Evolutionary conservation across 2,888 invertebrate species (phyloP), one percentile per base, ranked within the genome.

Genomic region (Tortrix viridana): DNA sequence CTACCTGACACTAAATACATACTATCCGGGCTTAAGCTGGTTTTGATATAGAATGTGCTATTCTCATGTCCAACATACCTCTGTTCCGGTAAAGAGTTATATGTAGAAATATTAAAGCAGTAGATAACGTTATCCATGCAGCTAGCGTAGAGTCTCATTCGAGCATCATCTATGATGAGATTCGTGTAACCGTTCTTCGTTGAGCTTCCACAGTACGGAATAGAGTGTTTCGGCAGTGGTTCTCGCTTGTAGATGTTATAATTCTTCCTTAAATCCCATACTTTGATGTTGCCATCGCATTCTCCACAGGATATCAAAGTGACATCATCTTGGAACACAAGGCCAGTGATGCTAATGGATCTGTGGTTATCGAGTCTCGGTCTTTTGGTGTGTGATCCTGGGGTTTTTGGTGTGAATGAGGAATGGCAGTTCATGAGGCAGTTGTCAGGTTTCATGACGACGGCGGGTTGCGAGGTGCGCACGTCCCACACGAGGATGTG

Each of bases 41-140:
- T 94, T 84, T 97, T 97, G 38, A 98, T 95, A 84, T 97, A 98
- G 88, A 97, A 98, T 0, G 97, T 95, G 59, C 94, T 93, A 82
- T 95, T 96, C 72, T 95, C 93, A 81, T 97, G 95, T 0, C 98
- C 98, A 14, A 88, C 84, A 77, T 95, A 95, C 52, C 92, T 85
- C 73, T 93, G 94, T 63, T 95, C 83, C 0, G 97, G 96, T 59
- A 94, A 83, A 14, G 93, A 83, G 75, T 93, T 90, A 80, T 95
- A 96, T 0, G 95, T 94, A 2, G 94, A 92, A 57, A 97, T 88
- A 81, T 98, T 97, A 81, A 96, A 98, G 78, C 96, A 95, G 81
- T 98, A 98, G 66, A 98, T 96, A 50, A 94, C 94, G 78, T 95
- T 95, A 82, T 98, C 97, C 93, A 97, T 95, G 83, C 97, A 97